Base-by-base conservation (phyloP, 2,888 invertebrate species). In the Leptinotarsa tumamoca region DNA sequence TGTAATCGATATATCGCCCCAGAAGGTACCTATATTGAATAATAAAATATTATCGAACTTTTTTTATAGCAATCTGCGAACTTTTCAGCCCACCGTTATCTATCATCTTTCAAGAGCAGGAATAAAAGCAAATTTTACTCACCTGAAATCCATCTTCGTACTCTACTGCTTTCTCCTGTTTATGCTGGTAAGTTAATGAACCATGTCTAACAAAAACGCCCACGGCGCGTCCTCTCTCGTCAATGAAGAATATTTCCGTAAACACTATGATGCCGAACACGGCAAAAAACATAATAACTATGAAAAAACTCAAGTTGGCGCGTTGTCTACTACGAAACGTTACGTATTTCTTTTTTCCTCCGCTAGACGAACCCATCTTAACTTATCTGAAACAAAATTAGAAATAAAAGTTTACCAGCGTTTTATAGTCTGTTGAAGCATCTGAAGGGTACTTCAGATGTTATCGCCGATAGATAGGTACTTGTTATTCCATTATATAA, bases 211-310 rank as follows among this genome's bases (percentile, higher is more conserved):
- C 89, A 18, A 90, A 84, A 77, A 90, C 90, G 50, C 89, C 89
- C 52, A 90, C 89, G 43, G 90, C 90, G 69, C 91, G 91, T 69
- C 91, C 90, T 79, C 91, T 89, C 81, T 92, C 92, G 86, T 93
- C 92, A 80, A 92, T 92, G 82, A 93, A 90, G 85, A 95, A 92
- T 84, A 96, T 94, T 89, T 96, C 96, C 79, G 96, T 96, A 82
- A 96, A 91, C 78, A 96, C 94, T 85, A 96, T 96, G 84, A 96
- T 91, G 67, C 95, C 95, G 87, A 96, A 96, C 76, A 97, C 94
- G 61, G 94, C 95, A 88, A 96, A 96, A 89, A 97, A 96, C 91
- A 96, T 95, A 83, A 96, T 92, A 80, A 96, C 96, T 87, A 96
- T 94, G 89, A 96, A 93, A 90, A 96, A 96, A 86, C 95, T 96